Evolutionary conservation across 2,797 vertebrate species (phyloP), one percentile per base, ranked within the genome.

Genomic region (Anas bahamensis): DNA sequence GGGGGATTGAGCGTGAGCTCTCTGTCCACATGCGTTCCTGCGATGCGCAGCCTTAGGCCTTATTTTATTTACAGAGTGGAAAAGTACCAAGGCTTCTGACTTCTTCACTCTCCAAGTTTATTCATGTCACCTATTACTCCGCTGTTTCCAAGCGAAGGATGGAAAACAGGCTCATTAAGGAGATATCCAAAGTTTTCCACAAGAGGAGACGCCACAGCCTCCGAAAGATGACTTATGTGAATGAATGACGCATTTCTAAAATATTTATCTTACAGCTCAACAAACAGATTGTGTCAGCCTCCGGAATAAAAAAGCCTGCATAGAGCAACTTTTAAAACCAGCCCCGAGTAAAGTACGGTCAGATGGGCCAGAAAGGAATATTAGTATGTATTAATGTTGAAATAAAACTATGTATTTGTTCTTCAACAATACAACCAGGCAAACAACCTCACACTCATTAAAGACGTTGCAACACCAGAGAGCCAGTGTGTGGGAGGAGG

Each of bases 261-360:
- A 78, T 76, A 93, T 74, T 95, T 92, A 35, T 82, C 74, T 88
- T 88, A 70, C 66, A 0, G 0, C 57, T 83, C 48, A 39, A 83
- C 86, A 94, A 94, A 94, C 56, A 92, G 59, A 88, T 89, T 83
- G 66, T 79, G 80, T 92, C 87, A 93, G 73, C 24, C 77, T 82
- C 35, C 14, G 88, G 64, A 92, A 86, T 44, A 64, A 86, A 88
- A 89, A 88, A 74, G 56, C 24, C 44, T 31, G 22, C 92, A 72
- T n/a, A 86, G 83, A 92, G 63, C 35, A 60, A 68, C 64, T 73
- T 70, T 76, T 13, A 53, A 81, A 83, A 94, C 10, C 24, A 78
- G 41, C 59, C 35, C 35, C 0, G 0, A 79, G 29, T 29, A 22
- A 52, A 48, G 19, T 23, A n/a, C 70, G 55, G 73, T 48, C 66